These are phyloP conservation scores for Brevimyrus niger DNA, from an alignment of 2,113 vertebrate species.

Conservation along the genomic window DNA sequence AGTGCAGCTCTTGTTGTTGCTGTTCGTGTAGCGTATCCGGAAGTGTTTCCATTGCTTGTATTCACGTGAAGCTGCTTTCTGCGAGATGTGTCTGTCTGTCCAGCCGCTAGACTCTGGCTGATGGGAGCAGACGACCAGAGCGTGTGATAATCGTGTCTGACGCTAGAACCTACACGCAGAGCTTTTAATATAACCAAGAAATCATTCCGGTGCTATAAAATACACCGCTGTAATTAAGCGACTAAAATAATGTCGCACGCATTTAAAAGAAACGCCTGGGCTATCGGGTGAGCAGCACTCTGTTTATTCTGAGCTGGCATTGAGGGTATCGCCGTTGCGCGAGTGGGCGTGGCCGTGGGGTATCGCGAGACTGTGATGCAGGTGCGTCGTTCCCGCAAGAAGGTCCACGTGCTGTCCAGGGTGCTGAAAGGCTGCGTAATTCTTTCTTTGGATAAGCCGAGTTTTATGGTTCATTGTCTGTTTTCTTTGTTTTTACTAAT, in stretches of 20 bases:
- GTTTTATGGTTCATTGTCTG: neutral
- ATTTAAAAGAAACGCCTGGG: neutral
- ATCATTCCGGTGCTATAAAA: neutral
- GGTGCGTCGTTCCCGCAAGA: neutral
- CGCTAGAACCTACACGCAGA: neutral
- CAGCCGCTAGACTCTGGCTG: neutral
- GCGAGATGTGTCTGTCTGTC: neutral
- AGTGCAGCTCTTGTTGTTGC: neutral
- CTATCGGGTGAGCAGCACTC: neutral
- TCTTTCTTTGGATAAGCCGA: neutral
- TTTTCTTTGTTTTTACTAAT: neutral
- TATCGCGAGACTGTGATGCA: slow-evolving; percentile 12
- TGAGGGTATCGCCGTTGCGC: neutral
- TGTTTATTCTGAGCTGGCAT: neutral
- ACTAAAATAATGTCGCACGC: neutral
- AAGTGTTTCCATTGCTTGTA: neutral
- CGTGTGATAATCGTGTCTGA: neutral
- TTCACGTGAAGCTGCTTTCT: neutral
- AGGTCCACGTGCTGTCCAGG: slow-evolving; percentile 31
- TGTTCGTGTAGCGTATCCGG: neutral
- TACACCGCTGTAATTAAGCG: neutral
- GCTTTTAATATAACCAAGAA: neutral
- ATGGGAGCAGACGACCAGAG: neutral
- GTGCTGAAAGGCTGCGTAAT: slow-evolving; percentile 26
- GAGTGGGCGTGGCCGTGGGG: neutral